Conservation (phyloP, 2,888 invertebrate species). For the Cancer borealis region DNA sequence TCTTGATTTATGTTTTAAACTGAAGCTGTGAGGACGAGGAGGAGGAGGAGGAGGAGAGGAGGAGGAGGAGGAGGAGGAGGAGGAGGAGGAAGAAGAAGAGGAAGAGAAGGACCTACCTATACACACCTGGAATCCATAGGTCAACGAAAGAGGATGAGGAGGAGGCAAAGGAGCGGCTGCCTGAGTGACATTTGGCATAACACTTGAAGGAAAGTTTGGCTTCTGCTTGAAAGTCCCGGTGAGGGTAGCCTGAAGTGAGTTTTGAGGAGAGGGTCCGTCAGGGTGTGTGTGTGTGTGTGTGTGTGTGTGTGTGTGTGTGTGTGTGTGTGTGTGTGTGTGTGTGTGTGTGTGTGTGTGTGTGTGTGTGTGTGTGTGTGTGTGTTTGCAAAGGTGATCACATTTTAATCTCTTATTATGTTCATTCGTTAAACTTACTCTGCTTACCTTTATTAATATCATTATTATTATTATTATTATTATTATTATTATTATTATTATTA, state of each 20-base stretch:
- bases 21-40: neutral
- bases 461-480: no score
- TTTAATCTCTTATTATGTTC: no score
- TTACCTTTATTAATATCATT: no score
- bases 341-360: neutral
- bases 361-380: neutral
- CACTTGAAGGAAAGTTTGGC: no score
- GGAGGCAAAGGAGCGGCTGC: neutral
- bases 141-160: neutral
- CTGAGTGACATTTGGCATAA: neutral
- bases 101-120: neutral
- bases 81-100: neutral
- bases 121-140: no score
- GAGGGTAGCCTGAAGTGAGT: neutral
- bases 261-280: constrained; percentile 8
- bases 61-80: neutral
- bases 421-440: no score
- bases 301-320: constrained; percentile 20
- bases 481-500: no score
- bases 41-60: neutral
- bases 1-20: neutral
- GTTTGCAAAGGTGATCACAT: no score
- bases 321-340: constrained; percentile 15
- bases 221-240: neutral
- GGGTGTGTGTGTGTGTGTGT: constrained; percentile 12